Percentiles rank a stretch among this genome's conserved stretches.
These are phyloP conservation scores for Lophochroa leadbeateri DNA, from an alignment of 2,113 vertebrate genomes.

Conservation along the genomic window DNA sequence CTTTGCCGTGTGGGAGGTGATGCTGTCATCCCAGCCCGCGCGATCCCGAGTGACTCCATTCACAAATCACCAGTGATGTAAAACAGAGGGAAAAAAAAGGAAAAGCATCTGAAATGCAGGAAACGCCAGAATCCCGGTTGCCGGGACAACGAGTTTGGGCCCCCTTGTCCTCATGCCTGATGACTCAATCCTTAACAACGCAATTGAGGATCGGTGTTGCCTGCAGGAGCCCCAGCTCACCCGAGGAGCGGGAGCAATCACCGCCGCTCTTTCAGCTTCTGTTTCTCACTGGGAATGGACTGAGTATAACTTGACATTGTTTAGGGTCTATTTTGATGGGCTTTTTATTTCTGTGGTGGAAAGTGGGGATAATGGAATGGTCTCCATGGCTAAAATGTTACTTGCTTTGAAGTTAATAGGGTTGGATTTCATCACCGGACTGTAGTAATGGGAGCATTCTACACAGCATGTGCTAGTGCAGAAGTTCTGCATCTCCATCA, in stretches of 20 bases:
- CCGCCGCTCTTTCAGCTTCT: neutral
- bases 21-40: neutral
- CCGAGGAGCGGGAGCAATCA: neutral
- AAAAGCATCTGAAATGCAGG: neutral
- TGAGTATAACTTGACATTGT: neutral
- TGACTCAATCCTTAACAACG: neutral
- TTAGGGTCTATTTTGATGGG: neutral
- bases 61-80: neutral
- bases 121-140: neutral
- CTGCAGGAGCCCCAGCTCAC: neutral
- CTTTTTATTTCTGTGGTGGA: neutral
- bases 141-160: neutral
- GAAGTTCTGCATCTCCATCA: neutral
- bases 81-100: neutral
- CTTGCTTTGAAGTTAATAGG: neutral
- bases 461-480: neutral
- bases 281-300: neutral
- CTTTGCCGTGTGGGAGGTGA: neutral
- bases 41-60: neutral
- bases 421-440: neutral
- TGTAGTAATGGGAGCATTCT: neutral
- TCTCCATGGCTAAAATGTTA: neutral
- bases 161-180: neutral
- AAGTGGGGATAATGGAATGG: neutral
- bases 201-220: fast-evolving